Conservation (phyloP, 1,140 invertebrate genomes). For the Pseudomyrmex flavicornis region DNA sequence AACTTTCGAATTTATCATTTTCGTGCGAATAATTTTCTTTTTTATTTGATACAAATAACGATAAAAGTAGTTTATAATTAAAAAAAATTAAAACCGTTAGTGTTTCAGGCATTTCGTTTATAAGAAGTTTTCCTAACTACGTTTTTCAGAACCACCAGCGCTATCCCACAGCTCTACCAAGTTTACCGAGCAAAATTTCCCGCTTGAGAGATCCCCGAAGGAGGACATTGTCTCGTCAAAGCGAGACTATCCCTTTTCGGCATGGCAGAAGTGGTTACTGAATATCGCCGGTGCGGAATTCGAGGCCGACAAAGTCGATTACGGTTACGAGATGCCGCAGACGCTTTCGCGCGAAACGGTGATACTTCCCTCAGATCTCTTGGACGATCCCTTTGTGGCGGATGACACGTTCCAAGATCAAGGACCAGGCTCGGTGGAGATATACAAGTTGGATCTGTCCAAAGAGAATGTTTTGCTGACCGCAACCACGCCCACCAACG, state of each 20-base stretch:
- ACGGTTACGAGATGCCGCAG: slow-evolving; percentile 21
- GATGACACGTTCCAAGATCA: slow-evolving; percentile 75
- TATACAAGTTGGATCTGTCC: slow-evolving; percentile 75
- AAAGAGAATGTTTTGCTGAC: slow-evolving; percentile 61
- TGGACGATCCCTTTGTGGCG: slow-evolving; percentile 64
- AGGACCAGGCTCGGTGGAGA: slow-evolving; percentile 74
- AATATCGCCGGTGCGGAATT: slow-evolving; percentile 32
- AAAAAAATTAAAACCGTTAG: too few relatives aligned
- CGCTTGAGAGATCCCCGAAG: not conserved
- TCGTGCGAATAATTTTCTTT: too few relatives aligned
- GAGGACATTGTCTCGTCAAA: slow-evolving; percentile 33
- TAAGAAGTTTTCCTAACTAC: not conserved
- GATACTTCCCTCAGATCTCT: slow-evolving; percentile 37
- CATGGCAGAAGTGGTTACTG: slow-evolving; percentile 17
- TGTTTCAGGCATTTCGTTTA: not conserved
- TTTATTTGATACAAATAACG: too few relatives aligned
- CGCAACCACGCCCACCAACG: slow-evolving; percentile 15
- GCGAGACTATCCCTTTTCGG: slow-evolving; percentile 29
- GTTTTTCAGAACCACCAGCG: slow-evolving; percentile 51
- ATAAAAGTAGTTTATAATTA: too few relatives aligned
- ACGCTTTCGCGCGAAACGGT: slow-evolving; percentile 40
- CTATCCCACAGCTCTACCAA: not conserved
- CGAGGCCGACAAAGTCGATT: slow-evolving; percentile 40
- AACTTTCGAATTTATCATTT: too few relatives aligned
- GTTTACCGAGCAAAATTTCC: slow-evolving; percentile 10